phyloP scores from a whole-genome alignment of 1,140 invertebrate genomes.

The Elymnias hypermnestra region DNA sequence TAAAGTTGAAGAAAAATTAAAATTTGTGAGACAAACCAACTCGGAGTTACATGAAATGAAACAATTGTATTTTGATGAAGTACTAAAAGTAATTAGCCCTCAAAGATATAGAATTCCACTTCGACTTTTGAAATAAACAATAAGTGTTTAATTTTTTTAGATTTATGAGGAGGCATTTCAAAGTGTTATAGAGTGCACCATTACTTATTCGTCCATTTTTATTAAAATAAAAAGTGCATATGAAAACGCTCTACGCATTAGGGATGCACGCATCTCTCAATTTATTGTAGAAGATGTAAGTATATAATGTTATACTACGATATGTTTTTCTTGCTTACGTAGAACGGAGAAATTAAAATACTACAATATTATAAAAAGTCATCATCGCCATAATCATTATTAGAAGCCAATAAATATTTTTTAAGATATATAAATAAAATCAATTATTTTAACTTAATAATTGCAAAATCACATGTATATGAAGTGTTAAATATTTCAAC shows the following conservation, averaged over 20 bases:
- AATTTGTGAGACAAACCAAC: constrained; percentile 36
- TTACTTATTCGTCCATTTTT: constrained; percentile 52
- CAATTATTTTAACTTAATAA: too few relatives aligned
- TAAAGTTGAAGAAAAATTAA: constrained; percentile 37
- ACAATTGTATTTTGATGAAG: constrained; percentile 45
- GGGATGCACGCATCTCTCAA: constrained; percentile 54
- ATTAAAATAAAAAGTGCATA: constrained; percentile 57
- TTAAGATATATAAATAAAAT: too few relatives aligned
- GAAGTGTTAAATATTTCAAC: not conserved
- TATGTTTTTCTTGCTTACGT: too few relatives aligned
- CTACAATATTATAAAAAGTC: too few relatives aligned
- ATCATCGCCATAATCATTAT: too few relatives aligned
- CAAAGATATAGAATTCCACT: not conserved
- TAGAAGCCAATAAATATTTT: too few relatives aligned
- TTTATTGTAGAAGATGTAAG: constrained; percentile 61
- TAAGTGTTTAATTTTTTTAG: too few relatives aligned
- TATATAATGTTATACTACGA: constrained; percentile 12
- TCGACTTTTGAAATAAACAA: too few relatives aligned
- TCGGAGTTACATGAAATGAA: constrained; percentile 47
- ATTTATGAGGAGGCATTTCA: constrained; percentile 57
- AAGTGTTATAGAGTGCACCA: constrained; percentile 39
- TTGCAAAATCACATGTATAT: too few relatives aligned
- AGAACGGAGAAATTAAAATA: too few relatives aligned
- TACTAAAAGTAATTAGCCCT: constrained; percentile 42
- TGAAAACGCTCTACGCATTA: constrained; percentile 50